Percentiles rank a stretch among this genome's conserved stretches.
phyloP scores from a whole-genome alignment of 2,113 vertebrate genomes.

The Carlito syrichta region DNA sequence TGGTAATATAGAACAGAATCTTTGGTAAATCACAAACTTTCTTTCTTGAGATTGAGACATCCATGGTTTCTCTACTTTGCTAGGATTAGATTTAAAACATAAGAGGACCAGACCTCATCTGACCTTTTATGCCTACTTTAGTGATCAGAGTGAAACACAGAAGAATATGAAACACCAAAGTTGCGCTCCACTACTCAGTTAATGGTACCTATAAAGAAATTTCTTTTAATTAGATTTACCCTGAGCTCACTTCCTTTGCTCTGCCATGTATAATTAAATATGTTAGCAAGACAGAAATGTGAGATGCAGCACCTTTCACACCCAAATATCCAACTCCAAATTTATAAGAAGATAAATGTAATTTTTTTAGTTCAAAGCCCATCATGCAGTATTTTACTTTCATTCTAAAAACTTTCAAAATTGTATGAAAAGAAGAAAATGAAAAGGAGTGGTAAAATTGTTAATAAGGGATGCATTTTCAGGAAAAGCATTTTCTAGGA shows the following conservation, averaged over 20 bases:
- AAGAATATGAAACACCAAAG: not conserved
- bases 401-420: conserved; percentile 54
- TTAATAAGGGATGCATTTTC: not conserved
- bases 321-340: conserved; percentile 66
- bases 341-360: conserved; percentile 62
- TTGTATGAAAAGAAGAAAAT: not conserved
- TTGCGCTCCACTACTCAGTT: not conserved
- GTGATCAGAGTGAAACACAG: not conserved
- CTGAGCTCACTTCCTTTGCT: conserved; percentile 58
- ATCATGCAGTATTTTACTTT: conserved; percentile 49
- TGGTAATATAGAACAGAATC: not conserved
- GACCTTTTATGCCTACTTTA: conserved; percentile 11
- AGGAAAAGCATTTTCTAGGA: not conserved
- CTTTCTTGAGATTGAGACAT: not conserved
- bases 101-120: conserved; percentile 2
- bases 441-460: not conserved
- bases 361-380: conserved; percentile 43
- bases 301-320: conserved; percentile 67
- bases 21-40: not conserved
- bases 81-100: conserved; percentile 27
- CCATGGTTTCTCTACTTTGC: not conserved
- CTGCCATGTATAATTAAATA: conserved; percentile 76
- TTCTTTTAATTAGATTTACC: conserved; percentile 65
- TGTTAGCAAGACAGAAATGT: conserved; percentile 68
- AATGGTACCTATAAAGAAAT: conserved; percentile 50